Evolutionary conservation across 2,113 vertebrate genomes (phyloP).

Genomic region (Tragelaphus buxtoni): DNA sequence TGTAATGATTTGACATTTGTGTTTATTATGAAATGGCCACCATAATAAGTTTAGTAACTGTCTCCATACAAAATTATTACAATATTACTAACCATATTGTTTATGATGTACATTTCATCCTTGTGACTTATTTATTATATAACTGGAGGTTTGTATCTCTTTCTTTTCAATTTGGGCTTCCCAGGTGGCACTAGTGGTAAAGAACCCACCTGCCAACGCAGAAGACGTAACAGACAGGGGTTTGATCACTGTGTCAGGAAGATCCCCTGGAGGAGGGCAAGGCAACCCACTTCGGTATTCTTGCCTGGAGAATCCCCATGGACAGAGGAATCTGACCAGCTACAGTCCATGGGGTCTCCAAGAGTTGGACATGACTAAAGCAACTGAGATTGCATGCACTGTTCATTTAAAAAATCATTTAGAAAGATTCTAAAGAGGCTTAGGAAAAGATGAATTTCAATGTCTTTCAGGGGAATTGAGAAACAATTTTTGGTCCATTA

Average conservation of each 20-base stretch:
- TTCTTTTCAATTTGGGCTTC: not conserved
- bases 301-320: not conserved
- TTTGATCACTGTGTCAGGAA: rapidly evolving
- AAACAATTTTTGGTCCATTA: not conserved
- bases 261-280: not conserved
- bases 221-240: not conserved
- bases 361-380: not conserved
- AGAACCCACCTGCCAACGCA: rapidly evolving
- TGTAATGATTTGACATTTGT: not conserved
- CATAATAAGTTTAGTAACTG: not conserved
- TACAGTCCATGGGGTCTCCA: not conserved
- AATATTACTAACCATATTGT: not conserved
- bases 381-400: not conserved
- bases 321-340: not conserved
- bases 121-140: not conserved
- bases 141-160: not conserved
- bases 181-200: not conserved
- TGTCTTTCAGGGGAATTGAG: not conserved
- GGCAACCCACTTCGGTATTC: not conserved
- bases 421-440: not conserved
- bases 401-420: not conserved
- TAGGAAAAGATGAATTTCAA: not conserved
- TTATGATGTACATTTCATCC: not conserved
- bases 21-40: not conserved
- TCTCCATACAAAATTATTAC: not conserved